Evolutionary conservation across 2,113 vertebrate species (phyloP), one percentile per base, ranked within the genome.

Genomic region (Camelus bactrianus): DNA sequence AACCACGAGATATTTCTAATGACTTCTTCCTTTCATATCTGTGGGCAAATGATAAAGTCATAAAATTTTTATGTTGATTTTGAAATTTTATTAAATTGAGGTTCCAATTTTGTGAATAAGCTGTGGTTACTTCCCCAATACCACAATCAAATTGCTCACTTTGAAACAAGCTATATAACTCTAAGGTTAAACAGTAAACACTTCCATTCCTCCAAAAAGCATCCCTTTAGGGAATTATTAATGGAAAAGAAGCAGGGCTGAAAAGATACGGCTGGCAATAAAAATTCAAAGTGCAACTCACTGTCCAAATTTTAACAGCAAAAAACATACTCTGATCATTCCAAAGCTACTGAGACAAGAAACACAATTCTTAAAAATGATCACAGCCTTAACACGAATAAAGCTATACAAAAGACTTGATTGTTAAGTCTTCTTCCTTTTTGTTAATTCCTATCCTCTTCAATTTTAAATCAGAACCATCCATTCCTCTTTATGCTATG

Each of bases 111-210:
- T 90, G 46, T 92, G 69, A 87, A 22, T 93, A 93, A 80, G 42
- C 48, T 54, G 50, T 15, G 20, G n/a, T n/a, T 54, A 58, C n/a
- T 72, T 65, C 79, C 38, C 92, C 65, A 97, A 50, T 6, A 12
- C 82, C 56, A 90, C 56, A 86, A 42, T 35, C 58, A 24, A 93
- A 60, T 6, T 20, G 58, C 58, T 75, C 48, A 94, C 91, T 98
- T 97, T 94, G 95, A 97, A 98, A 98, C 81, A 95, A 98, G 89
- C 96, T 94, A 96, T 92, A 94, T 84, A 97, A 95, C 89, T 96
- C 96, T 97, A 97, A 98, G 93, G 92, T 82, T 98, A 97, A 97
- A 98, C 58, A 96, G 98, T 97, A 97, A 98, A 98, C 93, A 97
- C 52, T 97, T 97, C 75, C 54, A 98, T 92, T 91, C 79, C 94